Base-by-base conservation (phyloP, 2,797 vertebrate species). In the Sebastolobus altivelis region DNA sequence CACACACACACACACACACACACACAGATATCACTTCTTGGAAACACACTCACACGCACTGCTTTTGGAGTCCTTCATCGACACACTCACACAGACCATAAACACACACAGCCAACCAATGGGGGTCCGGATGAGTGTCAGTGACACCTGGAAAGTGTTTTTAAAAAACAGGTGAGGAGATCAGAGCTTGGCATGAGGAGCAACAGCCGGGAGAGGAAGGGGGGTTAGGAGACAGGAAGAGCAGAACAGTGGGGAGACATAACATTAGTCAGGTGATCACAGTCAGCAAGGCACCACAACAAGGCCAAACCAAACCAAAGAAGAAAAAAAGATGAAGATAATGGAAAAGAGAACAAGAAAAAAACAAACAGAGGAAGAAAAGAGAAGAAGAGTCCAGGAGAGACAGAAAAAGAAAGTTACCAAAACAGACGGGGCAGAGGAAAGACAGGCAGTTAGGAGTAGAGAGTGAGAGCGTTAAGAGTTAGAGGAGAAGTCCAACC, bases 401-500 rank as follows among this genome's bases (percentile, higher is more conserved):
- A 79, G 69, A 74, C 3, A 71, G 38, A 62, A 20, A 54, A 46
- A 25, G n/a, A 65, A 29, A 49, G 16, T 38, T 29, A 40, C 7
- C 10, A 65, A 40, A 62, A 68, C 38, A 37, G 61, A 62, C 10
- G 37, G 20, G 6, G 68, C 37, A 55, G 73, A 76, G 75, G 68
- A 31, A 29, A 65, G 68, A 82, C 82, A 58, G 68, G 85, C 80
- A 46, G 70, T 78, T 61, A 82, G 71, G 77, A 75, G 71, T 76
- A 75, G 63, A 80, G 65, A 62, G 80, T 33, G 83, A 77, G 72
- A 91, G 77, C 77, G 65, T 52, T 84, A 78, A 81, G 85, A 85
- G 91, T 92, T 80, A 94, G 94, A 95, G 95, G 94, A 92, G 93
- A 89, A 94, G 92, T 79, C 97, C 97, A 97, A 98, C 97, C 97